A percentile compares a stretch with the other conserved stretches of the same genome.
Evolutionary conservation across 2,113 vertebrate species (phyloP).

Genomic region (Epinephelus lanceolatus): DNA sequence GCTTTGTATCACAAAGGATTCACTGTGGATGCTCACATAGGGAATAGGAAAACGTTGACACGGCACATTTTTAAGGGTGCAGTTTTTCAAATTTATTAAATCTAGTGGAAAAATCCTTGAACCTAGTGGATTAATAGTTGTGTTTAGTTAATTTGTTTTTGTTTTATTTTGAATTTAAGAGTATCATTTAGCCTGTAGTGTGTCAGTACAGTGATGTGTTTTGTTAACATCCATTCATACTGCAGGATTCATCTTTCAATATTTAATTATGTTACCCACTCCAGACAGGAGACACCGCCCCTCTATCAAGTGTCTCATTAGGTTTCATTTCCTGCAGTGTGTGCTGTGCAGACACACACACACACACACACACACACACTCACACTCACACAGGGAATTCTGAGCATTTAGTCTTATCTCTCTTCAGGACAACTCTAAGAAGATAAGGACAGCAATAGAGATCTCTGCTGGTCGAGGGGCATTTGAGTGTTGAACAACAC

Average conservation of each 20-base stretch:
- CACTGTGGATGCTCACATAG: background rate
- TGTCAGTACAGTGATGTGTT: background rate
- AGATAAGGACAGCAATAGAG: constrained; percentile 37
- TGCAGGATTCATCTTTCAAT: constrained; percentile 24
- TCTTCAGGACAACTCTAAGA: constrained; percentile 25
- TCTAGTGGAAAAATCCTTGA: background rate
- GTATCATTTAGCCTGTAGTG: background rate
- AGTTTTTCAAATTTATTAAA: background rate
- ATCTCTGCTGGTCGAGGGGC: background rate
- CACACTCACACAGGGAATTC: constrained; percentile 28
- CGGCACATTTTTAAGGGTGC: too few relatives aligned
- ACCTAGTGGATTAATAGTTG: background rate
- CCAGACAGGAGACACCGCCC: constrained; percentile 38
- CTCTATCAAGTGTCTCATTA: constrained; percentile 54
- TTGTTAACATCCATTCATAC: constrained; percentile 14
- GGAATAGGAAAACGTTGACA: background rate
- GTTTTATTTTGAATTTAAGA: background rate
- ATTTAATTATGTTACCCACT: constrained; percentile 60
- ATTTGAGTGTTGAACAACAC: background rate
- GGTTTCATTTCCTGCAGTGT: constrained; percentile 60
- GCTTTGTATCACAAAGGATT: background rate
- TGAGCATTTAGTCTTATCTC: constrained; percentile 48
- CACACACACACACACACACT: constrained; percentile 20
- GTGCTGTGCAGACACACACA: constrained; percentile 9
- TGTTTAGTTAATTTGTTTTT: background rate